Percentiles rank a stretch among this genome's conserved stretches.
phyloP scores from a whole-genome alignment of 2,113 vertebrate genomes.

The Scolopax mira region DNA sequence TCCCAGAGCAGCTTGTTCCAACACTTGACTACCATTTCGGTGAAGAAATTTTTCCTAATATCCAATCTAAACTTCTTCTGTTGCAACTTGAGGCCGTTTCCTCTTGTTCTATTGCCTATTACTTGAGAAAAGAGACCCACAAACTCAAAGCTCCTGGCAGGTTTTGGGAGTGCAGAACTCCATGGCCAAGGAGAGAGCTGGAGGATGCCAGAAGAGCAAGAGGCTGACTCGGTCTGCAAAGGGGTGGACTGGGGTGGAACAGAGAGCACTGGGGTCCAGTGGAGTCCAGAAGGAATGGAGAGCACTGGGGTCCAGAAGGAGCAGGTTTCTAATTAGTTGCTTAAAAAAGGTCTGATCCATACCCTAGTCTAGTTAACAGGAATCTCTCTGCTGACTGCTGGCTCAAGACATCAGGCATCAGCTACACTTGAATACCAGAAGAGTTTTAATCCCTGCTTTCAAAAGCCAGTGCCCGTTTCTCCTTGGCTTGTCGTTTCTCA shows the following conservation, averaged over 20 bases:
- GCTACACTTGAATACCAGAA: background rate
- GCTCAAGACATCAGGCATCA: background rate
- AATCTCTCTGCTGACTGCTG: background rate
- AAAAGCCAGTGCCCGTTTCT: background rate
- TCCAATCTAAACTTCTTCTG: background rate
- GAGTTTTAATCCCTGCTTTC: slow-evolving; percentile 1
- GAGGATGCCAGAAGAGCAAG: background rate
- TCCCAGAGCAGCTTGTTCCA: background rate
- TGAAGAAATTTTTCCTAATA: background rate
- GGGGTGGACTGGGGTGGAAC: background rate
- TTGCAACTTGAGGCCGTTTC: background rate
- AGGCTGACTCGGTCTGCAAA: background rate
- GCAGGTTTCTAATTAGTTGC: background rate
- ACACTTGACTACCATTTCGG: background rate
- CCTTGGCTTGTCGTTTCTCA: rapidly evolving
- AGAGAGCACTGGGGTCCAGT: too few species aligned
- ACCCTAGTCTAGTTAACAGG: background rate
- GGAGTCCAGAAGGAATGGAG: too few species aligned
- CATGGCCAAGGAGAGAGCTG: background rate
- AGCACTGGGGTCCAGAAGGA: too few species aligned
- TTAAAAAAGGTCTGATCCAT: background rate
- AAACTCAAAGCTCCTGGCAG: background rate
- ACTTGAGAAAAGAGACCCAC: background rate
- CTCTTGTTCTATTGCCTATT: background rate
- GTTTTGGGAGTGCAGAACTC: background rate